phyloP scores from a whole-genome alignment of 1,140 invertebrate species.

The Trachymyrmex septentrionalis region DNA sequence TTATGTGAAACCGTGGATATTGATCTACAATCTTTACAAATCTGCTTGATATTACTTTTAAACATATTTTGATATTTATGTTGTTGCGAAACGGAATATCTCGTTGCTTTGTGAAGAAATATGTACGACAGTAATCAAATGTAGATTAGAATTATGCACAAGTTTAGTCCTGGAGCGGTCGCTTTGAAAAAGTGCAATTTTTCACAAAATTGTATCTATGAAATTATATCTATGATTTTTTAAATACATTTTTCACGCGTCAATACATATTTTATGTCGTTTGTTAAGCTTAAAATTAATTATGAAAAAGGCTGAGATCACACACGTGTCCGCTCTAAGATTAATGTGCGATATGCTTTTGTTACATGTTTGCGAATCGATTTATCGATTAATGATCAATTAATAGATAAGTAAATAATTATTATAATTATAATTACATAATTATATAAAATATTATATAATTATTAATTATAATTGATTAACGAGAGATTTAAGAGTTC shows the following conservation, averaged over 20 bases:
- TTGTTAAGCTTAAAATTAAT: neutral
- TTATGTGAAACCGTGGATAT: neutral
- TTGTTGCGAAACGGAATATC: slow-evolving; percentile 54
- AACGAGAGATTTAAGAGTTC: slow-evolving; percentile 56
- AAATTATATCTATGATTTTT: slow-evolving; percentile 30
- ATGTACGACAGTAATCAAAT: slow-evolving; percentile 51
- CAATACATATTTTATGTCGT: neutral
- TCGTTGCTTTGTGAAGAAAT: slow-evolving; percentile 30
- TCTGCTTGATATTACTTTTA: slow-evolving; percentile 7
- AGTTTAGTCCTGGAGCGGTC: slow-evolving; percentile 39
- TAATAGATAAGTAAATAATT: slow-evolving; percentile 27
- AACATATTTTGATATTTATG: slow-evolving; percentile 24
- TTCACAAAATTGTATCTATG: neutral
- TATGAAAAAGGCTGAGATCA: neutral
- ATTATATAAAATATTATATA: slow-evolving; percentile 38
- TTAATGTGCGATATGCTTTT: slow-evolving; percentile 32
- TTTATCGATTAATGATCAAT: slow-evolving; percentile 36
- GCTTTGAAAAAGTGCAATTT: slow-evolving; percentile 28
- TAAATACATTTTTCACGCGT: slow-evolving; percentile 3
- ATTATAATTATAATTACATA: slow-evolving; percentile 47
- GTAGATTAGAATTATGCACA: slow-evolving; percentile 47
- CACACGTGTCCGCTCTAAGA: slow-evolving; percentile 6
- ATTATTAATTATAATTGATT: slow-evolving; percentile 43
- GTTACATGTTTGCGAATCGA: slow-evolving; percentile 37
- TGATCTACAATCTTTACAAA: slow-evolving; percentile 9